These are phyloP conservation scores for Heliconius melpomene DNA, from an alignment of 1,140 invertebrate genomes.

Conservation along the genomic window DNA sequence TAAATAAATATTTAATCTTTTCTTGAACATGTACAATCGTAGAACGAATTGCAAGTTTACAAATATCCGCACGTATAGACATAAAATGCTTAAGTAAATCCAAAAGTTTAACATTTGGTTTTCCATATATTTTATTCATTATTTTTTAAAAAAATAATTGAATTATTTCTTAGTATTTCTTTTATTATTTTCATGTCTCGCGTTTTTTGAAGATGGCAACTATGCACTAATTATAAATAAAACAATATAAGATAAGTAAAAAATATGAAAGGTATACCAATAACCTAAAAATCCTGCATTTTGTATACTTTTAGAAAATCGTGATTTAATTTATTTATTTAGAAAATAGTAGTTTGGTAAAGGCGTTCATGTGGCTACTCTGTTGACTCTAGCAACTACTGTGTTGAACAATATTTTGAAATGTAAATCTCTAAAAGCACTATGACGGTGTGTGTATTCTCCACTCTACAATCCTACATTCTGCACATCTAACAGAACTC, in stretches of 20 bases:
- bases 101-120: background rate
- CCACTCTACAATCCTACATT: background rate
- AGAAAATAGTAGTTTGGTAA: too few relatives aligned
- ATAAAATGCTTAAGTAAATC: background rate
- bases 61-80: background rate
- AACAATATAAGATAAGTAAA: too few relatives aligned
- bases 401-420: background rate
- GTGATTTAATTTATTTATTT: too few relatives aligned
- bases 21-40: background rate
- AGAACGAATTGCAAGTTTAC: constrained; percentile 11
- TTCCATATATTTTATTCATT: background rate
- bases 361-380: background rate
- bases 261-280: background rate
- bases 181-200: background rate
- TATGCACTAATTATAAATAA: too few relatives aligned
- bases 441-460: background rate
- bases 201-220: too few relatives aligned
- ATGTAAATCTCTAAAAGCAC: constrained; percentile 5
- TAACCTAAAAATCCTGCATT: background rate
- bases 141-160: background rate
- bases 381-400: background rate
- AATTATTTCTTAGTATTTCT: background rate
- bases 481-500: constrained; percentile 28
- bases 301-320: background rate
- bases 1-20: constrained; percentile 9